Evolutionary conservation across 1,140 invertebrate genomes (phyloP).

Genomic region (Odontomachus brunneus): DNA sequence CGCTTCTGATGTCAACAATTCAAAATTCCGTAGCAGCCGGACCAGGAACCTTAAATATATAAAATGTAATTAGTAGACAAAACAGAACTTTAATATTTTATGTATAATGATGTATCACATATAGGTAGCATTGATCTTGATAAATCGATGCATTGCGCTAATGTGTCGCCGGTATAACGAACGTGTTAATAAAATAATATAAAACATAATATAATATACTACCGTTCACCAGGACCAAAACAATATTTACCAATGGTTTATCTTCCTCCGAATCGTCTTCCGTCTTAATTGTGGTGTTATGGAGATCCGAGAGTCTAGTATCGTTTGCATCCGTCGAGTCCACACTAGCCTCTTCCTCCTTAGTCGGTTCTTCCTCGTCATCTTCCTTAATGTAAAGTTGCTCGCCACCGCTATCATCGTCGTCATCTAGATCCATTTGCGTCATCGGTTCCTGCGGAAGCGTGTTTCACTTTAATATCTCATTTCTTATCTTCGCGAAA

Average conservation of each 20-base stretch:
- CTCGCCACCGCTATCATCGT: conserved; percentile 83
- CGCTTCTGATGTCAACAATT: too few species aligned
- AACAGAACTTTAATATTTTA: too few species aligned
- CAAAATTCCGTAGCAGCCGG: too few species aligned
- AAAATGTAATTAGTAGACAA: too few species aligned
- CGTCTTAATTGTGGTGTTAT: conserved; percentile 83
- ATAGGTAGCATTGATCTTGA: too few species aligned
- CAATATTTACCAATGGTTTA: conserved; percentile 88
- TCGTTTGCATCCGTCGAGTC: conserved; percentile 82
- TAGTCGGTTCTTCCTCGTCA: conserved; percentile 77
- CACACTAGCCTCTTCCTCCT: conserved; percentile 78
- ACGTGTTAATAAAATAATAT: conserved; percentile 10
- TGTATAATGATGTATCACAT: too few species aligned
- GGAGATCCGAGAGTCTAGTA: conserved; percentile 83
- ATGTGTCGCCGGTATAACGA: too few species aligned
- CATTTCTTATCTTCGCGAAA: background rate
- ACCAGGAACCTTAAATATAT: too few species aligned
- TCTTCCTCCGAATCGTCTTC: conserved; percentile 91
- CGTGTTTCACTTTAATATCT: background rate
- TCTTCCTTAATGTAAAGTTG: conserved; percentile 84
- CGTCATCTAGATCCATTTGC: conserved; percentile 83
- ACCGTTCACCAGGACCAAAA: conserved; percentile 29
- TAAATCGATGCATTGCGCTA: too few species aligned
- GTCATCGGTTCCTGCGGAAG: conserved; percentile 75
- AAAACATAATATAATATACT: conserved; percentile 24